These are phyloP conservation scores for Lordiphosa stackelbergi DNA, from an alignment of 1,140 invertebrate species.

Conservation along the genomic window DNA sequence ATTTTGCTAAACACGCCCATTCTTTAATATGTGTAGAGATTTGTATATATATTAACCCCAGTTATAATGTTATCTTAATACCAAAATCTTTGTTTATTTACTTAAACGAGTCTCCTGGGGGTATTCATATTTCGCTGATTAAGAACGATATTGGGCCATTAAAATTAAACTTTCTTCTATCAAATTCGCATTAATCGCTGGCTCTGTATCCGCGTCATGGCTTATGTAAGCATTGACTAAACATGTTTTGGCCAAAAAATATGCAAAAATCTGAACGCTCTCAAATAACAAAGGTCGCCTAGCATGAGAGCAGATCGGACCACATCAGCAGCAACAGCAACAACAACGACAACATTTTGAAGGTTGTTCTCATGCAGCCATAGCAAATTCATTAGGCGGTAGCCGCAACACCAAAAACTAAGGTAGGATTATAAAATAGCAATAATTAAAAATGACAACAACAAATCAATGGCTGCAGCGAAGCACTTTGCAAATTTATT, in stretches of 20 bases:
- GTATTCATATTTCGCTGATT: too few species aligned
- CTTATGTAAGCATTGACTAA: conserved; percentile 60
- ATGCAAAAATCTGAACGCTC: conserved; percentile 61
- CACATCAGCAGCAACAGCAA: conserved; percentile 11
- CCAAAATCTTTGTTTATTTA: too few species aligned
- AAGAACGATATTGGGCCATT: too few species aligned
- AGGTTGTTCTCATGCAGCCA: conserved; percentile 70
- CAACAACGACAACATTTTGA: conserved; percentile 36
- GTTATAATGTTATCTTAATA: too few species aligned
- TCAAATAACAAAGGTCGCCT: conserved; percentile 65
- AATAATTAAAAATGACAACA: conserved; percentile 62
- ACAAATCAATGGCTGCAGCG: conserved; percentile 61
- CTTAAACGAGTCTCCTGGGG: too few species aligned
- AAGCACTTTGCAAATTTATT: conserved; percentile 49
- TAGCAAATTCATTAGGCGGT: conserved; percentile 46
- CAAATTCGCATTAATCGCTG: not conserved
- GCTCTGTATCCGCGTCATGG: conserved; percentile 15
- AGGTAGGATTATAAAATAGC: conserved; percentile 44
- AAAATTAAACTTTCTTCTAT: too few species aligned
- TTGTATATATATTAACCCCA: too few species aligned
- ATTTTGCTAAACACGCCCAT: too few species aligned
- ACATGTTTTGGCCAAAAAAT: conserved; percentile 41
- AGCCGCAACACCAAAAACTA: conserved; percentile 34
- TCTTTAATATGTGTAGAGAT: too few species aligned
- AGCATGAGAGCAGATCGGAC: conserved; percentile 23